Evolutionary conservation across 2,888 invertebrate genomes (phyloP), one percentile per base, ranked within the genome.

Genomic region (Drosophila kambysellisi): DNA sequence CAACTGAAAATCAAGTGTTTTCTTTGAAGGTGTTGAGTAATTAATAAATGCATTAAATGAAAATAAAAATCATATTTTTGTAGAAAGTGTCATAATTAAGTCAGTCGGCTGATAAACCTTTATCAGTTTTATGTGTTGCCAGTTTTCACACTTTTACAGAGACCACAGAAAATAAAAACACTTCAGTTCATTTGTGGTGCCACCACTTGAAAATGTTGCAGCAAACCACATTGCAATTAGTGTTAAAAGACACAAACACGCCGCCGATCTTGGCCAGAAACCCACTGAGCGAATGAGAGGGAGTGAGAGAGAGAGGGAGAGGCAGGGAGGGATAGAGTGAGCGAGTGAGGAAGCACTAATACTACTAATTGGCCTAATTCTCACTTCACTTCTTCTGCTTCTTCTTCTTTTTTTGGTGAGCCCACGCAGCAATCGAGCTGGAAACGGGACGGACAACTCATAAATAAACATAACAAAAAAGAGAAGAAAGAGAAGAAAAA

Each of bases 351-450:
- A 74, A 78, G 70, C 75, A 70, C 71, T 76, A 79, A 76, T 73
- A 54, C 79, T 35, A 88, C 83, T 90, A 88, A 88, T 90, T 88
- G 89, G 83, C 86, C 90, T 71, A 90, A 90, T 88, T 88, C 87
- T 86, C 87, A 80, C 77, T 89, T 89, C 57, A 7, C 17, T 11
- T 39, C 46, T 25, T 4, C 46, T 8, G 7, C 46, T 4, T 15
- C 25, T 25, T 11, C 17, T 25, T 37, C 15, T 37, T 65, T 61
- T 50, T 43, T 48, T 15, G 48, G 51, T 25, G n/a, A 61, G 75
- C 84, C 82, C 84, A 81, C 84, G 82, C 81, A 83, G 72, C 66
- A 50, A 35, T n/a, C 43, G 70, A 76, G 65, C 39, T 57, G 71
- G 76, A 64, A 70, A 37, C 62, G 30, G 63, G 50, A 53, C 71